A percentile compares a stretch with the other conserved stretches of the same genome.
These are phyloP conservation scores for Catocala fraxini DNA, from an alignment of 2,888 invertebrate genomes.

Conservation along the genomic window DNA sequence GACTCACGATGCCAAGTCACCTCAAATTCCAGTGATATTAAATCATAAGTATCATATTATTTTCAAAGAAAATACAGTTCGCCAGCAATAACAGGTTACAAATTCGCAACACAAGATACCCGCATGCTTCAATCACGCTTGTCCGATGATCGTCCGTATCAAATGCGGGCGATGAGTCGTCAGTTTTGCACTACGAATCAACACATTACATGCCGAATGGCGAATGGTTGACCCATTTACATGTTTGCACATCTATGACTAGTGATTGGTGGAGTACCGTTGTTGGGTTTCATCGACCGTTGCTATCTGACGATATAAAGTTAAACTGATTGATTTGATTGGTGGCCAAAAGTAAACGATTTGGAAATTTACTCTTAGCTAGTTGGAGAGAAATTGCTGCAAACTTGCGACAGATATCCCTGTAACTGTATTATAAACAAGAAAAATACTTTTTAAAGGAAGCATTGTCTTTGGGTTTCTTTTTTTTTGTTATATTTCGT, in stretches of 20 bases:
- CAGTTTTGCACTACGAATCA: constrained; percentile 41
- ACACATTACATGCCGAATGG: constrained; percentile 37
- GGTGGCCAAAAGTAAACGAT: neutral
- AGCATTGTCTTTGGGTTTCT: too few species aligned
- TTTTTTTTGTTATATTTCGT: too few species aligned
- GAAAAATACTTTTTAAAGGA: too few species aligned
- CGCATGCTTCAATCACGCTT: constrained; percentile 11
- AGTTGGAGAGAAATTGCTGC: too few species aligned
- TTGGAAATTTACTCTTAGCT: too few species aligned
- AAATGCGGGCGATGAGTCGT: constrained; percentile 37
- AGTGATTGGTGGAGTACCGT: constrained; percentile 29
- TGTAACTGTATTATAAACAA: too few species aligned
- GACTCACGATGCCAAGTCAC: too few species aligned
- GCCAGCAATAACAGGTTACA: constrained; percentile 8
- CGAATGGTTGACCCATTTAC: constrained; percentile 46
- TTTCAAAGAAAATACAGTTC: neutral
- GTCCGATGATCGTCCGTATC: constrained; percentile 6
- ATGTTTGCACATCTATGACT: constrained; percentile 31
- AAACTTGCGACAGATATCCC: too few species aligned
- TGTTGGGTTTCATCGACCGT: constrained; percentile 35
- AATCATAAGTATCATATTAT: too few species aligned
- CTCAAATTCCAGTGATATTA: too few species aligned
- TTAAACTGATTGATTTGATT: neutral
- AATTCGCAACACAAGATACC: constrained; percentile 13
- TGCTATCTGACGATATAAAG: constrained; percentile 4